Percentiles rank a stretch among this genome's conserved stretches.
These are phyloP conservation scores for Rallus crepitans DNA, from an alignment of 2,797 vertebrate species.

Conservation along the genomic window DNA sequence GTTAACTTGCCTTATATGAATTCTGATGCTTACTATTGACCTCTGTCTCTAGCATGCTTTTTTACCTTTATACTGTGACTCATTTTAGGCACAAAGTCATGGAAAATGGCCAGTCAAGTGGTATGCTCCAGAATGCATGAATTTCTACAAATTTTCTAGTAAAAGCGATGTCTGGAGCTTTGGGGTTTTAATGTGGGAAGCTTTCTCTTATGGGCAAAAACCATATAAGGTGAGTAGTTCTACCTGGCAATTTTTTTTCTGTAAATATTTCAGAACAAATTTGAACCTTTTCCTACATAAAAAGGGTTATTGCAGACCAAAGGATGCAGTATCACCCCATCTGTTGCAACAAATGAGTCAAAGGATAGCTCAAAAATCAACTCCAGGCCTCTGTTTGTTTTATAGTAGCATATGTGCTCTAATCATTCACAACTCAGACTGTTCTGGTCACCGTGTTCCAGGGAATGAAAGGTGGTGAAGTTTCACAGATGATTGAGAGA, in stretches of 20 bases:
- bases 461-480: constrained; percentile 97
- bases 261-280: not conserved
- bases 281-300: not conserved
- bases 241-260: not conserved
- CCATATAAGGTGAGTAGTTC: constrained; percentile 89
- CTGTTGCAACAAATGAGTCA: not conserved
- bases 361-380: not conserved
- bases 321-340: not conserved
- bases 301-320: not conserved
- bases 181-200: constrained; percentile 97
- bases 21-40: not conserved
- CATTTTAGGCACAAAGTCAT: constrained; percentile 87
- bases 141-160: constrained; percentile 94
- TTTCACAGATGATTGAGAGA: constrained; percentile 91
- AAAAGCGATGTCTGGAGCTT: constrained; percentile 99
- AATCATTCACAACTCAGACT: not conserved
- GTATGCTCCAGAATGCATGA: constrained; percentile 97
- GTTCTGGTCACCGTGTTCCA: constrained; percentile 61
- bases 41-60: not conserved
- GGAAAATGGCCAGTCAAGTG: constrained; percentile 99
- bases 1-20: not conserved
- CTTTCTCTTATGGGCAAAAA: constrained; percentile 92
- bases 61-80: not conserved
- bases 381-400: not conserved
- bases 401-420: not conserved